Evolutionary conservation across 2,888 invertebrate species (phyloP), one percentile per base, ranked within the genome.

Genomic region (Diplolepis rosae): DNA sequence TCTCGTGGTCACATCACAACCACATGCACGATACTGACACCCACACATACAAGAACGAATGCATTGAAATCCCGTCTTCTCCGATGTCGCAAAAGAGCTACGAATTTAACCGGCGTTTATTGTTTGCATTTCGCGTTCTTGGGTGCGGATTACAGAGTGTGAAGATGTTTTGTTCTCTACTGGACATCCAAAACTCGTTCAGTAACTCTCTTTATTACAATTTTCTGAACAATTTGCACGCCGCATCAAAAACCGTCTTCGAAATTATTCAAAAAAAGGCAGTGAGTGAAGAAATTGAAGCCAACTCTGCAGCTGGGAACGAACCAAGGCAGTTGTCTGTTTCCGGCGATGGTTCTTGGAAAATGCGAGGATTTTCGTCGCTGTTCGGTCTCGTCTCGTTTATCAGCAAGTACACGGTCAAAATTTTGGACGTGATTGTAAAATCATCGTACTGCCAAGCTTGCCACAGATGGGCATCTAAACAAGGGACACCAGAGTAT

Each of bases 81-180:
- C 78, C 77, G 18, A 68, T 77, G 11, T 66, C 65, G 5, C 32
- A 77, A 48, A 79, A 68, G 51, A 75, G 77, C 27, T 80, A 80
- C 69, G n/a, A n/a, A n/a, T n/a, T n/a, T n/a, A n/a, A n/a, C n/a
- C 50, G 78, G 35, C 54, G 79, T 66, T 70, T 80, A 68, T 75
- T 79, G 67, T 79, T 80, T 48, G 76, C 71, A n/a, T 80, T 80
- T 72, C 71, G 79, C 32, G 73, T 81, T 51, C 27, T 81, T 27
- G 77, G 79, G 50, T 68, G 79, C 65, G 77, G 68, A 61, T 51
- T 77, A 73, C 73, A 78, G 71, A 75, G 78, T 24, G 68, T 81
- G 15, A 80, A 81, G 51, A 50, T 77, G 13, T 81, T 81, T 76
- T 77, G 77, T 54, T 39, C 65, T 15, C 56, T 80, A 9, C 70